A percentile compares a stretch with the other conserved stretches of the same genome.
These are phyloP conservation scores for Hippocampus kuda DNA, from an alignment of 2,797 vertebrate genomes.

Conservation along the genomic window DNA sequence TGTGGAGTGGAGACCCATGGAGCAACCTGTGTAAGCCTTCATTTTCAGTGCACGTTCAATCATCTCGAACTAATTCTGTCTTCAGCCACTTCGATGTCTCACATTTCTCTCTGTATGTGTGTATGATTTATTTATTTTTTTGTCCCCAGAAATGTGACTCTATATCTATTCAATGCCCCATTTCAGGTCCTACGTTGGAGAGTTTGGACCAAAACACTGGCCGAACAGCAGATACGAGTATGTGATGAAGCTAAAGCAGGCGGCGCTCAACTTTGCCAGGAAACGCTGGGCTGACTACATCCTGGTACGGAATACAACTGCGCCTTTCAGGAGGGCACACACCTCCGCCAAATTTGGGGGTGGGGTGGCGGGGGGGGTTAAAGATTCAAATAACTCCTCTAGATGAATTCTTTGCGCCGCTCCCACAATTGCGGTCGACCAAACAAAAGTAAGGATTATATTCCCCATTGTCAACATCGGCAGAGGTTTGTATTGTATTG, in stretches of 20 bases:
- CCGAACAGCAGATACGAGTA: conserved; percentile 82
- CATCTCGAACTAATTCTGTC: background rate
- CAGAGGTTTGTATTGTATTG: background rate
- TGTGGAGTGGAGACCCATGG: conserved; percentile 78
- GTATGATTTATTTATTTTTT: background rate
- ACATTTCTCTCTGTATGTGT: background rate
- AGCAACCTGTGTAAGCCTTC: conserved; percentile 72
- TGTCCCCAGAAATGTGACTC: background rate
- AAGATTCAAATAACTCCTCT: too few species aligned
- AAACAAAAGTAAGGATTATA: background rate
- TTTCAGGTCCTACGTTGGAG: conserved; percentile 77
- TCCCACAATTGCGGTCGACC: background rate
- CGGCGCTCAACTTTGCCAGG: conserved; percentile 80
- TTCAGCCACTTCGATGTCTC: background rate
- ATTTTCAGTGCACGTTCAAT: background rate
- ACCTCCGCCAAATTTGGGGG: background rate
- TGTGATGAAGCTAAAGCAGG: conserved; percentile 91
- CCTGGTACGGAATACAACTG: conserved; percentile 65
- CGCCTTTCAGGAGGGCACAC: background rate
- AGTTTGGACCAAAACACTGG: conserved; percentile 92
- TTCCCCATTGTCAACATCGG: background rate
- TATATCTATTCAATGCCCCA: background rate
- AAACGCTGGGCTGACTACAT: conserved; percentile 83
- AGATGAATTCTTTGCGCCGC: too few species aligned
- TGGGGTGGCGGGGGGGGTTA: too few species aligned